Evolutionary conservation across 1,140 invertebrate species (phyloP).

Genomic region (Euwallacea fornicatus): DNA sequence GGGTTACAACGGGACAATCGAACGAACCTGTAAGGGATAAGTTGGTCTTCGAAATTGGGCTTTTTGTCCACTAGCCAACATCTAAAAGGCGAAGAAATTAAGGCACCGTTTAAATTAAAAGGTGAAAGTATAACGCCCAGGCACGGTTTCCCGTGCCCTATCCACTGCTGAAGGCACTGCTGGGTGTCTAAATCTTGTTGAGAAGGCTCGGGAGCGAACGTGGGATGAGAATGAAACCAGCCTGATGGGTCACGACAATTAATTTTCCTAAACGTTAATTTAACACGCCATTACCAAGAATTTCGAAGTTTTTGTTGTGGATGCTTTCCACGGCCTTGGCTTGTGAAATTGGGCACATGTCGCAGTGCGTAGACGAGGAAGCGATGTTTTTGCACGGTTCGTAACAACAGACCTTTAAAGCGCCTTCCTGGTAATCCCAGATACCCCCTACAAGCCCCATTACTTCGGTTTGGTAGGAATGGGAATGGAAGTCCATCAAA

Average conservation of each 20-base stretch:
- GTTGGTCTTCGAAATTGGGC: constrained; percentile 44
- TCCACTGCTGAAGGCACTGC: constrained; percentile 61
- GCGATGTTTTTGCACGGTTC: constrained; percentile 60
- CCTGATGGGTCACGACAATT: constrained; percentile 52
- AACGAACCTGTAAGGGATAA: constrained; percentile 48
- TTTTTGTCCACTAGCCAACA: constrained; percentile 51
- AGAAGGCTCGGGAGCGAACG: constrained; percentile 65
- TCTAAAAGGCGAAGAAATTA: constrained; percentile 50
- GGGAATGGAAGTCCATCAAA: constrained; percentile 70
- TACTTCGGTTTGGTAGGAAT: constrained; percentile 67
- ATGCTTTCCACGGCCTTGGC: constrained; percentile 60
- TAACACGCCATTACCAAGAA: constrained; percentile 20
- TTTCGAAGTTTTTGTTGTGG: constrained; percentile 39
- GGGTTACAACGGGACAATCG: neutral
- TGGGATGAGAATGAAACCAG: constrained; percentile 70
- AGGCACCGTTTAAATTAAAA: constrained; percentile 53
- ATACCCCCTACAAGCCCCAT: constrained; percentile 71
- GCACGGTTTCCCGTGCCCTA: constrained; percentile 59
- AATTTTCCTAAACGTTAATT: neutral
- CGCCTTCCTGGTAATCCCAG: constrained; percentile 47
- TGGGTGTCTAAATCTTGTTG: constrained; percentile 65
- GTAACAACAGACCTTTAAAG: constrained; percentile 57
- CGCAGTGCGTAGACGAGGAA: constrained; percentile 69
- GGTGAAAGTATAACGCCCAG: constrained; percentile 63
- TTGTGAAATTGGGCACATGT: constrained; percentile 68